Evolutionary conservation across 2,888 invertebrate species (phyloP).

Genomic region (Callosobruchus maculatus): DNA sequence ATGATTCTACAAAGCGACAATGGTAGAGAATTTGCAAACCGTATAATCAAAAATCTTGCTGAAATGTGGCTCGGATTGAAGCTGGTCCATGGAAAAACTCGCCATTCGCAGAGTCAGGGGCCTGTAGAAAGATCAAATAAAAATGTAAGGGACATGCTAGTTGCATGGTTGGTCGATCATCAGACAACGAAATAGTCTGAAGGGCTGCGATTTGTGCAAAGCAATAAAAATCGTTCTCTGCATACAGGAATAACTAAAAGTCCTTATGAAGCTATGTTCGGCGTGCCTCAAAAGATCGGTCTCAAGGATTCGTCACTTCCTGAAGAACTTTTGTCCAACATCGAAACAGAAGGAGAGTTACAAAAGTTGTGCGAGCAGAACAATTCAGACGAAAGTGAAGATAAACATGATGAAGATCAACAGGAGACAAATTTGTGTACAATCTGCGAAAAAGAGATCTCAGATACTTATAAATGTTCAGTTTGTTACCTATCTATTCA

Average conservation of each 20-base stretch:
- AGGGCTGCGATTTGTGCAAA: slow-evolving; percentile 26
- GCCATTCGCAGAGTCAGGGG: slow-evolving; percentile 28
- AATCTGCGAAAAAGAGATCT: slow-evolving; percentile 2
- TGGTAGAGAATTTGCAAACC: slow-evolving; percentile 33
- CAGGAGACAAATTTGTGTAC: not conserved
- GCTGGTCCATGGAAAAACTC: slow-evolving; percentile 30
- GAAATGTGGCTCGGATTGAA: slow-evolving; percentile 28
- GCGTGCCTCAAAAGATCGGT: slow-evolving; percentile 25
- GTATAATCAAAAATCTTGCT: slow-evolving; percentile 24
- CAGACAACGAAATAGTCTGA: slow-evolving; percentile 32
- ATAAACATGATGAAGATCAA: not conserved
- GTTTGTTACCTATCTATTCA: slow-evolving; percentile 4
- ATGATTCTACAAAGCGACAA: slow-evolving; percentile 31
- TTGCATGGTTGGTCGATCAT: slow-evolving; percentile 34
- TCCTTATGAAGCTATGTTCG: slow-evolving; percentile 37
- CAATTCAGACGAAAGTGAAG: not conserved
- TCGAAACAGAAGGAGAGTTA: slow-evolving; percentile 26
- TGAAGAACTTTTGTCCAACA: slow-evolving; percentile 24
- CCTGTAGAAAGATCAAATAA: slow-evolving; percentile 29
- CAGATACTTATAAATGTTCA: slow-evolving; percentile 4
- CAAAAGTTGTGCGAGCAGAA: not conserved
- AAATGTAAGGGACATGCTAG: slow-evolving; percentile 28
- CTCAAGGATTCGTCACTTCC: slow-evolving; percentile 24
- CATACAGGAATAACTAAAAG: slow-evolving; percentile 30
- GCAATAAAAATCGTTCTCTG: slow-evolving; percentile 31